Evolutionary conservation across 2,113 vertebrate species (phyloP).

Genomic region (Ginglymostoma cirratum): DNA sequence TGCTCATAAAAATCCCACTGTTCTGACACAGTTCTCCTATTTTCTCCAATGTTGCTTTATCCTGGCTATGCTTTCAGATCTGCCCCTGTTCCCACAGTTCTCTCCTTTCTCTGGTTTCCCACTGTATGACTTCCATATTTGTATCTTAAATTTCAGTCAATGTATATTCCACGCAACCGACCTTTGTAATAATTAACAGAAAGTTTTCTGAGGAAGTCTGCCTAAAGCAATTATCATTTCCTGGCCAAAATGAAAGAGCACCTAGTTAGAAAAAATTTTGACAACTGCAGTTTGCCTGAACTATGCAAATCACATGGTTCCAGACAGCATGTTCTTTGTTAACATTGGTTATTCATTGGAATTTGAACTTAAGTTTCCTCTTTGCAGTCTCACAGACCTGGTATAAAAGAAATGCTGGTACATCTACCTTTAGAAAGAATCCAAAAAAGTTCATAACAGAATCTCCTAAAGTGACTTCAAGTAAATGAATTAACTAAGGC

Average conservation of each 20-base stretch:
- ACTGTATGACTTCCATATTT: not conserved
- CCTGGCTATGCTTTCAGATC: not conserved
- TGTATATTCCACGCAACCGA: not conserved
- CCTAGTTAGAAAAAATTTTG: not conserved
- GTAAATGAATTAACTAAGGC: not conserved
- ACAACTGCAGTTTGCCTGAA: not conserved
- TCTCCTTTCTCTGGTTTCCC: not conserved
- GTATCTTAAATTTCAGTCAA: not conserved
- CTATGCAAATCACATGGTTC: not conserved
- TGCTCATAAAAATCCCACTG: not conserved
- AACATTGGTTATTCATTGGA: not conserved
- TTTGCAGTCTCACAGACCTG: not conserved
- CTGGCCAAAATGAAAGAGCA: not conserved
- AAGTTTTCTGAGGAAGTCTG: not conserved
- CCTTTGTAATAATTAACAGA: not conserved
- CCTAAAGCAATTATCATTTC: not conserved
- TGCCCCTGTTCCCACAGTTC: not conserved
- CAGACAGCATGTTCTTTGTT: not conserved
- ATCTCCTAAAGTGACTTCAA: not conserved
- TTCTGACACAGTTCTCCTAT: too few relatives aligned
- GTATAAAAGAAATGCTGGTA: not conserved
- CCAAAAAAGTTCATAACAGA: not conserved
- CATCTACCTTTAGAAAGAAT: not conserved
- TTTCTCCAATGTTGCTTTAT: not conserved
- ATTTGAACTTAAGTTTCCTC: not conserved